phyloP scores from a whole-genome alignment of 2,797 vertebrate species.

The Bucorvus abyssinicus region DNA sequence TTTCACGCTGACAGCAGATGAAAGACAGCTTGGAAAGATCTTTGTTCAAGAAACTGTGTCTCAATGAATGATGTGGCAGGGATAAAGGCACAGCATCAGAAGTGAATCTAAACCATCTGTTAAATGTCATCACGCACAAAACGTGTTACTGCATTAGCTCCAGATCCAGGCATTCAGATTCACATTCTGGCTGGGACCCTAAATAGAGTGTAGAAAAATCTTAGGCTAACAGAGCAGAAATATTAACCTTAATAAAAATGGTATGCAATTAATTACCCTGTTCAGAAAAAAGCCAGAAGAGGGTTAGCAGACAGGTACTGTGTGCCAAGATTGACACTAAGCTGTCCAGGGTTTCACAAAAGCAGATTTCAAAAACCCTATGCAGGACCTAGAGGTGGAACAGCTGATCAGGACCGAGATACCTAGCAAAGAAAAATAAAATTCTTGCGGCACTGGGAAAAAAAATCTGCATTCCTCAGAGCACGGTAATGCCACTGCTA shows the following conservation, averaged over 20 bases:
- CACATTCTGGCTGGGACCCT: background rate
- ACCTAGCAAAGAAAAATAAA: background rate
- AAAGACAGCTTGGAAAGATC: background rate
- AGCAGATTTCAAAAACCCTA: background rate
- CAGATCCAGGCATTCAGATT: background rate
- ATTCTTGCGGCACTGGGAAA: background rate
- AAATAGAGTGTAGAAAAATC: background rate
- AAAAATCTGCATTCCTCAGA: background rate
- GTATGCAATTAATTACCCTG: background rate
- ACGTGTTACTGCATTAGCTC: background rate
- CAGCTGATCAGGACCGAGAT: background rate
- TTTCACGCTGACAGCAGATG: background rate
- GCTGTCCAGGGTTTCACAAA: background rate
- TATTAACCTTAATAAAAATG: background rate
- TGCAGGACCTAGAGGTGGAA: background rate
- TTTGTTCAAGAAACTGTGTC: background rate
- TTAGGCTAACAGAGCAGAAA: slow-evolving; percentile 6
- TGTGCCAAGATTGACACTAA: background rate
- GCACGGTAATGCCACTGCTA: background rate
- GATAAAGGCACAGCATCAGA: slow-evolving; percentile 11
- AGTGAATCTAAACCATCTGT: slow-evolving; percentile 35
- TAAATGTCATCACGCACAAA: slow-evolving; percentile 38
- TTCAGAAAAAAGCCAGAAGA: background rate
- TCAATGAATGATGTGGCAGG: background rate
- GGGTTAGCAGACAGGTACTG: background rate